Evolutionary conservation across 2,888 invertebrate species (phyloP).

Genomic region (Lasioglossum leucozonium): DNA sequence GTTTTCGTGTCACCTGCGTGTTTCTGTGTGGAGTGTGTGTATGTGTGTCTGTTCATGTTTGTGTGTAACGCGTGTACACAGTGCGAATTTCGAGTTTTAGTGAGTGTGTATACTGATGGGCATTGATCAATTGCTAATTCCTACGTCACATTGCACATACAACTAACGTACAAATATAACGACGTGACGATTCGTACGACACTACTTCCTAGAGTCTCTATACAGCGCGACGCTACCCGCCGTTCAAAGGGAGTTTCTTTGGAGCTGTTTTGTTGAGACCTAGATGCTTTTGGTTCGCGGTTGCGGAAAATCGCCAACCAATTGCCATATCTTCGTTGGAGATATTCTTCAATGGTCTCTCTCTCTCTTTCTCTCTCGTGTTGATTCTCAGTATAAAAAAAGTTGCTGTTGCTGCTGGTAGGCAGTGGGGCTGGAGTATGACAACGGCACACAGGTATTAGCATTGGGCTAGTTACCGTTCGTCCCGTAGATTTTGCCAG

Average conservation of each 20-base stretch:
- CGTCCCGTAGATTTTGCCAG: constrained; percentile 98
- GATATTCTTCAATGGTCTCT: constrained; percentile 22
- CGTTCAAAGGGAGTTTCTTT: constrained; percentile 74
- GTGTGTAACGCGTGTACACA: constrained; percentile 20
- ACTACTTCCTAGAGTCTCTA: constrained; percentile 82
- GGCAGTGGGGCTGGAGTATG: constrained; percentile 82
- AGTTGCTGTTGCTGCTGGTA: constrained; percentile 78
- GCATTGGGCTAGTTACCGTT: constrained; percentile 85
- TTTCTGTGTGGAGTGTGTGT: constrained; percentile 13
- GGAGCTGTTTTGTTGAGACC: constrained; percentile 49
- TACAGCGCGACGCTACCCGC: constrained; percentile 82
- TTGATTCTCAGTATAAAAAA: constrained; percentile 80
- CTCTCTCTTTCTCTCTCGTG: constrained; percentile 8
- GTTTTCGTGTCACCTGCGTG: constrained; percentile 36
- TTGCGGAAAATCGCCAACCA: not conserved
- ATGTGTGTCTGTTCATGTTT: constrained; percentile 45
- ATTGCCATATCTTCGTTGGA: constrained; percentile 10
- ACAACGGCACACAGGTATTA: constrained; percentile 71
- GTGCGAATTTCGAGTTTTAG: constrained; percentile 16
- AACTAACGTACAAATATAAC: constrained; percentile 83
- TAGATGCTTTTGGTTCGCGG: constrained; percentile 34
- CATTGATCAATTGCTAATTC: constrained; percentile 76
- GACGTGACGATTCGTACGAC: constrained; percentile 77
- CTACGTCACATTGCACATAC: constrained; percentile 82
- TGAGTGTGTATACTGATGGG: constrained; percentile 55